These are phyloP conservation scores for Zootoca vivipara DNA, from an alignment of 2,113 vertebrate genomes.

Conservation along the genomic window DNA sequence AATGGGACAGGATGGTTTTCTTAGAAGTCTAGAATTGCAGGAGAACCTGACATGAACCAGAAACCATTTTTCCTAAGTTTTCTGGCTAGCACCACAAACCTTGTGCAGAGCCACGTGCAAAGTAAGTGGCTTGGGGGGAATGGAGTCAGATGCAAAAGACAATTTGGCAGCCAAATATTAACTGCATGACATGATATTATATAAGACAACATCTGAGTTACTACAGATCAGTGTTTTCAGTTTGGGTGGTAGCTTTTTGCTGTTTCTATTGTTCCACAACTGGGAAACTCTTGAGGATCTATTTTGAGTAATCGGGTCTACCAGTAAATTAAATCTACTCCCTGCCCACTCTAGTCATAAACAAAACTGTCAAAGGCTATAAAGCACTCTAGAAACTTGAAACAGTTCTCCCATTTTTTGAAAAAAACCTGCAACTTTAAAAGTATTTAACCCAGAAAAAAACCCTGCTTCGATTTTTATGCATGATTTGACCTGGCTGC, in stretches of 20 bases:
- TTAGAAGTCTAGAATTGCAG: neutral
- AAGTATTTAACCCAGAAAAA: too few relatives aligned
- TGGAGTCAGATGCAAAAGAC: neutral
- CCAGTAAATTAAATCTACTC: neutral
- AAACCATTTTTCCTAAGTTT: neutral
- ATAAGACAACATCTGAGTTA: neutral
- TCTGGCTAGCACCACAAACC: neutral
- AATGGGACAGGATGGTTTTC: neutral
- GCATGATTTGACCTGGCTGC: neutral
- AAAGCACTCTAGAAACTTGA: neutral
- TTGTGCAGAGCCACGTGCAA: neutral
- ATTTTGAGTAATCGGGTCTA: neutral
- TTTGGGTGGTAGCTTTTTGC: neutral
- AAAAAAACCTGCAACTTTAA: too few relatives aligned
- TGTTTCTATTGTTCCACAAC: neutral
- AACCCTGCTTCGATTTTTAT: neutral
- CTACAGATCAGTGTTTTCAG: neutral
- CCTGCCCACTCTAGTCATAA: neutral
- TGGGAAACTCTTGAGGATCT: neutral
- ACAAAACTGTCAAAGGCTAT: neutral
- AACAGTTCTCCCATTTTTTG: too few relatives aligned
- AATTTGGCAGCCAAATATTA: neutral
- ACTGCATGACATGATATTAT: neutral
- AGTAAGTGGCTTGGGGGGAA: neutral
- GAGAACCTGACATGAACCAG: neutral